Base-by-base conservation (phyloP, 37 sponge, comb jelly and placozoan species). In the Sycon ciliatum region DNA sequence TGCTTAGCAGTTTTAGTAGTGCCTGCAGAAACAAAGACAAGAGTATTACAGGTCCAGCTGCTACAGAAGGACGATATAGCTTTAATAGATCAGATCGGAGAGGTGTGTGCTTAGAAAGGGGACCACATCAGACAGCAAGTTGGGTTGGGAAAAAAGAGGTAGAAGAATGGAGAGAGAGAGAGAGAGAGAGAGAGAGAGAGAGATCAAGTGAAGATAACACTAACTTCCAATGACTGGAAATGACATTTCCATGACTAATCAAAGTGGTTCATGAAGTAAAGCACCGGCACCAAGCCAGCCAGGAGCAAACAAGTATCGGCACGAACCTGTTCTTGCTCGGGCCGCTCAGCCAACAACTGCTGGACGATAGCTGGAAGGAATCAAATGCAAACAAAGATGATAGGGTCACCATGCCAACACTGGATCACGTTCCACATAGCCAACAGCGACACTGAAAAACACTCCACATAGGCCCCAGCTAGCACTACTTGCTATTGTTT, bases 301-400 rank as follows among this genome's bases (percentile, higher is more conserved):
- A n/a, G n/a, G n/a, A n/a, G n/a, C n/a, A n/a, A 13, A 42, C 13
- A 42, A 42, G 13, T 42, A 18, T 18, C 13, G 9, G 13, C 16
- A 80, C 67, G 28, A 2, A 81, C 78, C 67, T 88, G 79, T 66
- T 94, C 95, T 61, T 89, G 95, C 56, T 94, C 95, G 1, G 95
- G 90, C 54, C 73, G 80, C 34, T 65, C 81, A 34, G 79, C 63
- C 32, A 94, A 67, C 65, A 94, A 72, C 57, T 94, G 90, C 80
- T 85, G 89, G 52, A 89, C 70, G 69, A 76, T 64, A 16, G 87
- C 95, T 82, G n/a, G n/a, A n/a, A n/a, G n/a, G n/a, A n/a, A n/a
- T n/a, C n/a, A n/a, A n/a, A n/a, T n/a, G n/a, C n/a, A n/a, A n/a
- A n/a, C n/a, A n/a, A n/a, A n/a, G n/a, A n/a, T n/a, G n/a, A n/a